Conservation (phyloP, 2,797 vertebrate species). For the Cossypha caffra region DNA sequence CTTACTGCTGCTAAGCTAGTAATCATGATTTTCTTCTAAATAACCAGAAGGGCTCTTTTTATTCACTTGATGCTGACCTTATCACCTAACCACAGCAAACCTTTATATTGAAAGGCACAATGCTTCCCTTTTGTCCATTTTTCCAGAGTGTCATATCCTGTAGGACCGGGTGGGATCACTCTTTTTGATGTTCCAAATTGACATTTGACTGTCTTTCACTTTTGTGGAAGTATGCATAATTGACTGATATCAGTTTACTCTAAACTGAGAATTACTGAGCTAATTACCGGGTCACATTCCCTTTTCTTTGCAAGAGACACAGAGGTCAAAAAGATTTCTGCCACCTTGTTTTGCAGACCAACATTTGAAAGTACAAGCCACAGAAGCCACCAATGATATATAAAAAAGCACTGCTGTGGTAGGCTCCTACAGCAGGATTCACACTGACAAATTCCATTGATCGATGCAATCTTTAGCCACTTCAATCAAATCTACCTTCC, state of each 20-base stretch:
- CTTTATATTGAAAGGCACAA: background rate
- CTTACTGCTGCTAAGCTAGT: background rate
- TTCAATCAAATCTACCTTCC: background rate
- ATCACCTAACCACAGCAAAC: background rate
- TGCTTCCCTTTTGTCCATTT: accelerated
- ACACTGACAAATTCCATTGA: background rate
- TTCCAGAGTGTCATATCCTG: background rate
- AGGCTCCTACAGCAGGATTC: background rate
- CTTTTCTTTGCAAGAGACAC: background rate
- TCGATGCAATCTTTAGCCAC: background rate
- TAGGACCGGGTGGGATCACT: background rate
- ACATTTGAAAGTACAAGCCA: background rate
- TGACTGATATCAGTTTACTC: background rate
- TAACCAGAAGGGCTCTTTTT: background rate
- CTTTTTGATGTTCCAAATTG: background rate
- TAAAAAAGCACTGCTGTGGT: background rate
- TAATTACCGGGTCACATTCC: background rate
- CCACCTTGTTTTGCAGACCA: background rate
- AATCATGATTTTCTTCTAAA: background rate
- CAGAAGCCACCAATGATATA: background rate
- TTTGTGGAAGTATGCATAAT: background rate
- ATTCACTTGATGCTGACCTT: background rate
- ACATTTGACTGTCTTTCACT: background rate
- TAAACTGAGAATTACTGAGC: background rate
- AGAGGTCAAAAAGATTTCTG: background rate